These are phyloP conservation scores for Acipenser transmontanus DNA, from an alignment of 2,797 vertebrate species.

Conservation along the genomic window DNA sequence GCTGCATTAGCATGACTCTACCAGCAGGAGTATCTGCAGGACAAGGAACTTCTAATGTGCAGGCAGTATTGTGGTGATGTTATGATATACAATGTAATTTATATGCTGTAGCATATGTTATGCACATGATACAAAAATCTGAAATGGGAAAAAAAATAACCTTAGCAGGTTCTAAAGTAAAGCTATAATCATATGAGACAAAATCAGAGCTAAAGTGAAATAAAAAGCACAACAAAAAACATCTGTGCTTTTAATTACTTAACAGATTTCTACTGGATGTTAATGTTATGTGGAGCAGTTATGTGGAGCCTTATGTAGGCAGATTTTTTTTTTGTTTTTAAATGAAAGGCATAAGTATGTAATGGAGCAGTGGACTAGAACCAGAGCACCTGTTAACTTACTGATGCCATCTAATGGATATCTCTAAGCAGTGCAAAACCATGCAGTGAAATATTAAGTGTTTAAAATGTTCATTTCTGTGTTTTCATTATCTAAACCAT, in stretches of 20 bases:
- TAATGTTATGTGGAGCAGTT: not conserved
- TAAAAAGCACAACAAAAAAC: not conserved
- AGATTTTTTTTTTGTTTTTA: not conserved
- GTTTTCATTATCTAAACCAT: not conserved
- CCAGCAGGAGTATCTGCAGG: too few relatives aligned
- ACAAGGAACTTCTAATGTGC: too few relatives aligned
- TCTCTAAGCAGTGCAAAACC: constrained; percentile 32
- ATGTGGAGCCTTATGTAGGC: not conserved
- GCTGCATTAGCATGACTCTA: too few relatives aligned
- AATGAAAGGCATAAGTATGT: not conserved
- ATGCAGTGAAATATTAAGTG: not conserved
- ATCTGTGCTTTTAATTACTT: not conserved
- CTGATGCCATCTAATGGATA: constrained; percentile 55
- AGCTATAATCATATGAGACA: too few relatives aligned
- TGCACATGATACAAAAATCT: not conserved
- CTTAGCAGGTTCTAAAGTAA: not conserved
- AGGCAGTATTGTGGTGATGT: too few relatives aligned
- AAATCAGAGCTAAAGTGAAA: not conserved
- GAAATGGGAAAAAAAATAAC: not conserved
- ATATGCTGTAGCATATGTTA: not conserved
- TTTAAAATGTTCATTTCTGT: not conserved
- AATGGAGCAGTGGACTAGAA: not conserved
- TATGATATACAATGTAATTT: not conserved
- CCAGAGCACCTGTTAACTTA: constrained; percentile 35
- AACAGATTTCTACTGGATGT: not conserved